Percentiles rank a stretch among this genome's conserved stretches.
Conservation (phyloP, 2,797 vertebrate genomes). For the Xenentodon cancila region DNA sequence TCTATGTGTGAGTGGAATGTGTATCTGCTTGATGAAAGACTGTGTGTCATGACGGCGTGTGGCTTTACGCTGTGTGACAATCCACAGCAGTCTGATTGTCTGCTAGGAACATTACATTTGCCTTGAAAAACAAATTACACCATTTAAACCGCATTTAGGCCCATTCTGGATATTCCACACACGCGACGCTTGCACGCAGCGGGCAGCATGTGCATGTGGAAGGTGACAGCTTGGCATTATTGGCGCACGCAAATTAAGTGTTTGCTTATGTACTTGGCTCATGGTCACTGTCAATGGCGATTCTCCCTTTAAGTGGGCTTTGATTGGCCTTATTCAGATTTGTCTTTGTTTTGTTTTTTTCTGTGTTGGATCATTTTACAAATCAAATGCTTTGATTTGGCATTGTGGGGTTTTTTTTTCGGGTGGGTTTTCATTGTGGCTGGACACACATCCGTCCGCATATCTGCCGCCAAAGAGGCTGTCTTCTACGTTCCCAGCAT, state of each 20-base stretch:
- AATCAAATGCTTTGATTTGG: constrained; percentile 45
- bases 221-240: constrained; percentile 63
- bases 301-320: constrained; percentile 38
- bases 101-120: constrained; percentile 68
- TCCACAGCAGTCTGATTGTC: constrained; percentile 75
- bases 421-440: constrained; percentile 1
- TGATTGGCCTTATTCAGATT: constrained; percentile 32
- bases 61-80: constrained; percentile 70
- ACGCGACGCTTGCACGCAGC: constrained; percentile 28
- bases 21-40: constrained; percentile 19
- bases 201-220: constrained; percentile 39
- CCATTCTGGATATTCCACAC: constrained; percentile 45
- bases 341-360: background rate
- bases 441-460: background rate
- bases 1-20: constrained; percentile 15
- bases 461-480: background rate
- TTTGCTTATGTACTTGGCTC: constrained; percentile 31
- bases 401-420: constrained; percentile 20
- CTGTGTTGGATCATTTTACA: constrained; percentile 24
- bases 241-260: constrained; percentile 32
- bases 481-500: background rate
- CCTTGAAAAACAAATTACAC: constrained; percentile 67
- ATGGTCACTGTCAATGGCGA: constrained; percentile 42
- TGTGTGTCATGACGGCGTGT: constrained; percentile 42
- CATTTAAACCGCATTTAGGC: constrained; percentile 59